Evolutionary conservation across 2,888 invertebrate genomes (phyloP), one percentile per base, ranked within the genome.

Genomic region (Holacanthella duospinosa): DNA sequence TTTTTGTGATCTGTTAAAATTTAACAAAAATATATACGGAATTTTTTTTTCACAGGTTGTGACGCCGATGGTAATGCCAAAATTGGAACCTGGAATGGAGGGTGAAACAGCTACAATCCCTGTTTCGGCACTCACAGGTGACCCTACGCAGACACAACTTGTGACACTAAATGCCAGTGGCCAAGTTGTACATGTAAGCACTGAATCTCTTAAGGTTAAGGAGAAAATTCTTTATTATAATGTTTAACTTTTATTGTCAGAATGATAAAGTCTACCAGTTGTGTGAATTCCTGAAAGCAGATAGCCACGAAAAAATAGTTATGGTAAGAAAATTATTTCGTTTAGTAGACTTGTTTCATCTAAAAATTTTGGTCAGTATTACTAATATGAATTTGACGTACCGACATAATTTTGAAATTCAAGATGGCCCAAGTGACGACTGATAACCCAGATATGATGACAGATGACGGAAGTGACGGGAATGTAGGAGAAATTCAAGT

Each of bases 1-100:
- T 36, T 6, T 12, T 36, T 16, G 36, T 16, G 16, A 16, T 12
- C 36, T 6, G 36, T 6, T 6, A 12, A 12, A 16, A 36, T 36
- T 36, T 12, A 6, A 16, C 16, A 36, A 36, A 36, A 12, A 12
- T 12, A 36, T 36, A 12, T 36, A 36, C 6, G 36, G 36, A 36
- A 12, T 36, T 44, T 29, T 29, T 6, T 25, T 28, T n/a, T 62
- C 64, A 56, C 63, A 75, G 80, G 85, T 90, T 65, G 79, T 80
- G 54, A 85, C 88, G 66, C 89, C 88, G 73, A 86, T 90, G 80
- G 84, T 87, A 74, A 88, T 90, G 78, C 86, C 81, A 16, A 80
- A 89, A 84, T 85, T 89, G 72, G 90, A 90, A 75, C 85, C 86
- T 29, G 82, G 82, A 75, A 86, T 85, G 74, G 87, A 87, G 36